phyloP scores from a whole-genome alignment of 2,113 vertebrate species.

The Promerops cafer region DNA sequence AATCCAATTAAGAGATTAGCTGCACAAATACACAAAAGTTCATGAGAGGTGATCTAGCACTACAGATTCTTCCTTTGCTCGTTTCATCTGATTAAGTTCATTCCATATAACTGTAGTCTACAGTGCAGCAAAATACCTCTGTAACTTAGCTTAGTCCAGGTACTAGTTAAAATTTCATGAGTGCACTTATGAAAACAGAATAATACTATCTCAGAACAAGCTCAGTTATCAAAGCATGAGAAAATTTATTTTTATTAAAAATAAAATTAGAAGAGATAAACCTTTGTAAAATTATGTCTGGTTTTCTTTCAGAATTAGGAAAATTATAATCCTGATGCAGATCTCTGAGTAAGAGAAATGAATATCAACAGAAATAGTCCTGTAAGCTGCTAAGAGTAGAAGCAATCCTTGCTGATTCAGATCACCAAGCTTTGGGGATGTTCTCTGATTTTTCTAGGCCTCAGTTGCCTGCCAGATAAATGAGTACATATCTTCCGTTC shows the following conservation, averaged over 20 bases:
- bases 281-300: neutral
- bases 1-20: constrained; percentile 21
- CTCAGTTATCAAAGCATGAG: neutral
- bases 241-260: neutral
- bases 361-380: neutral
- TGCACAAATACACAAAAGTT: constrained; percentile 21
- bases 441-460: neutral
- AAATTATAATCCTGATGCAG: neutral
- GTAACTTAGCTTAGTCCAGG: neutral
- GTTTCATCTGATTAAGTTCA: constrained; percentile 8
- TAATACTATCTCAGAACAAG: neutral
- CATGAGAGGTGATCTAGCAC: neutral
- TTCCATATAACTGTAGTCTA: neutral
- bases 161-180: neutral
- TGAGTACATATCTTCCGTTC: neutral
- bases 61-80: neutral
- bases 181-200: neutral
- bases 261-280: neutral
- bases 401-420: neutral
- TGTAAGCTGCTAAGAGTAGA: neutral
- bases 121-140: neutral
- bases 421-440: neutral
- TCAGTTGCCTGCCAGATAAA: neutral
- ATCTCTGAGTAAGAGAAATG: neutral
- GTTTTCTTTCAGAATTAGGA: neutral